Percentiles rank a stretch among this genome's conserved stretches.
Conservation (phyloP, 2,797 vertebrate species). For the Botia kubotai region DNA sequence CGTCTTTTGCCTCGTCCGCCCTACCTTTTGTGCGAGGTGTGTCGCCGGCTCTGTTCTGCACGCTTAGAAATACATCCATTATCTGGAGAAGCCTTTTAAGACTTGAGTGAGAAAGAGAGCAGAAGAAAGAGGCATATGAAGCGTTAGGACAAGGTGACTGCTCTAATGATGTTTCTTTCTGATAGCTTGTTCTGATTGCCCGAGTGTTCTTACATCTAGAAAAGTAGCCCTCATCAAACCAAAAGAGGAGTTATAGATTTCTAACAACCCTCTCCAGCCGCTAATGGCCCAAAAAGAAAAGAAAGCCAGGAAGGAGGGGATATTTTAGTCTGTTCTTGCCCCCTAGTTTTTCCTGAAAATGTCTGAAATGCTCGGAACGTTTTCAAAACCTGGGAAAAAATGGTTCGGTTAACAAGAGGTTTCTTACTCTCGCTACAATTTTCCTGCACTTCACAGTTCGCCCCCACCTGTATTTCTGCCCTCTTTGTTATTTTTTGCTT, state of each 20-base stretch:
- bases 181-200: conserved; percentile 48
- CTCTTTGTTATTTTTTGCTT: conserved; percentile 13
- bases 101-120: conserved; percentile 33
- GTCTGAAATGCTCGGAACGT: conserved; percentile 44
- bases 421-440: conserved; percentile 29
- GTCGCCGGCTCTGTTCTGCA: conserved; percentile 21
- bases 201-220: conserved; percentile 44
- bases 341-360: conserved; percentile 42
- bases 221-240: conserved; percentile 50
- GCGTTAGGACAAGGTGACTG: conserved; percentile 43
- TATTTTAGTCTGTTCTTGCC: conserved; percentile 39
- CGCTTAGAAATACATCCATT: conserved; percentile 43
- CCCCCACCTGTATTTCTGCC: conserved; percentile 3
- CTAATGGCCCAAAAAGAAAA: conserved; percentile 58
- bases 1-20: conserved; percentile 17
- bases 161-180: conserved; percentile 55
- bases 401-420: conserved; percentile 50
- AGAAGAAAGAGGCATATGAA: conserved; percentile 13
- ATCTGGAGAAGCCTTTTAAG: conserved; percentile 36
- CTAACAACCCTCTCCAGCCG: conserved; percentile 45
- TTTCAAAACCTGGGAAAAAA: conserved; percentile 42
- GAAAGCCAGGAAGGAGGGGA: conserved; percentile 19
- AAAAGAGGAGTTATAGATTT: conserved; percentile 54
- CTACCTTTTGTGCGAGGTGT: conserved; percentile 36
- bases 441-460: conserved; percentile 18